These are phyloP conservation scores for Dilophus febrilis DNA, from an alignment of 2,888 invertebrate species.

Conservation along the genomic window DNA sequence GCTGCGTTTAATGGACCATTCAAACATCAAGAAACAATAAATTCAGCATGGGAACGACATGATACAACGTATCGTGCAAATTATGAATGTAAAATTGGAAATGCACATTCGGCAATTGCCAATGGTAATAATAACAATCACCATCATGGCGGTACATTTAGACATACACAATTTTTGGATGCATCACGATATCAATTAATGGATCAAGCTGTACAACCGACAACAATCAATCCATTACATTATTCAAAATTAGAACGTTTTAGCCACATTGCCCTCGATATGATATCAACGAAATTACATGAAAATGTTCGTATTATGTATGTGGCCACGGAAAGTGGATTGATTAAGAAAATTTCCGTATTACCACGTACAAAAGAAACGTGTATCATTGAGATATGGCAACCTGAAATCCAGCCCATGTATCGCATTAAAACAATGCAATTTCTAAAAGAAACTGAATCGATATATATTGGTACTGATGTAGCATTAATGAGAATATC, in stretches of 20 bases:
- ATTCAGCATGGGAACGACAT: constrained; percentile 60
- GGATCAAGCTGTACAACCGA: constrained; percentile 70
- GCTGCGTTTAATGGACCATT: constrained; percentile 71
- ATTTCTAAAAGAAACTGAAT: constrained; percentile 64
- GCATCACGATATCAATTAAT: constrained; percentile 69
- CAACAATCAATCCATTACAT: constrained; percentile 48
- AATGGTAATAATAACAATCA: background rate
- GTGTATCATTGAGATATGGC: constrained; percentile 76
- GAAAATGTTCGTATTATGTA: constrained; percentile 60
- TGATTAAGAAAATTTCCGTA: constrained; percentile 65
- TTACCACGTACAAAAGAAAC: constrained; percentile 50
- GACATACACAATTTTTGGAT: constrained; percentile 37
- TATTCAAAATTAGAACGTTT: constrained; percentile 52
- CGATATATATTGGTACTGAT: constrained; percentile 61
- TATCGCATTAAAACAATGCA: constrained; percentile 45
- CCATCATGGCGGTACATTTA: constrained; percentile 20
- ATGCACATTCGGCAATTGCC: background rate
- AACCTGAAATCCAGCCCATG: constrained; percentile 38
- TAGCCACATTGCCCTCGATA: constrained; percentile 67
- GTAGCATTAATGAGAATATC: constrained; percentile 51
- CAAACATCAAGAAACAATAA: constrained; percentile 61
- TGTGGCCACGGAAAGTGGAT: constrained; percentile 57
- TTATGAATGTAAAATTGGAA: constrained; percentile 38
- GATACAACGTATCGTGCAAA: constrained; percentile 38
- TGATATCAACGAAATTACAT: constrained; percentile 51